Evolutionary conservation across 2,888 invertebrate species (phyloP).

Genomic region (Leptogaster cylindrica): DNA sequence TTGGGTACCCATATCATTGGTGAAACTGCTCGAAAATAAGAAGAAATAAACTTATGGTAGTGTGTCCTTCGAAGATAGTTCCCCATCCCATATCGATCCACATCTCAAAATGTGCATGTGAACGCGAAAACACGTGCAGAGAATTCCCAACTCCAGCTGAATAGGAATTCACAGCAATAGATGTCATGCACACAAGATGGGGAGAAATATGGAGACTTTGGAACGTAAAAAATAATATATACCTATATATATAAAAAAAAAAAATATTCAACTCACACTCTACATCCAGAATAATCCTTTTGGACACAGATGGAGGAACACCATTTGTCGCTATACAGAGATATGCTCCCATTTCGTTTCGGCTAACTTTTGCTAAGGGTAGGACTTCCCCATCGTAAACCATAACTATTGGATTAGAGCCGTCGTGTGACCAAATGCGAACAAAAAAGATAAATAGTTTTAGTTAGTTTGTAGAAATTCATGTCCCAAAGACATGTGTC

Average conservation of each 20-base stretch:
- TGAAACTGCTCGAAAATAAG: conserved; percentile 69
- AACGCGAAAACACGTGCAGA: conserved; percentile 45
- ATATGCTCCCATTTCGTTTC: conserved; percentile 71
- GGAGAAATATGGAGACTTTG: conserved; percentile 18
- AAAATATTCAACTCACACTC: conserved; percentile 70
- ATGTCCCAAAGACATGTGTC: conserved; percentile 48
- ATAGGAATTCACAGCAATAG: conserved; percentile 48
- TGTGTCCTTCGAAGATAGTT: conserved; percentile 54
- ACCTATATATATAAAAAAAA: conserved; percentile 16
- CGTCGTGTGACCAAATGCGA: conserved; percentile 37
- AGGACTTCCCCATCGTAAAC: conserved; percentile 85
- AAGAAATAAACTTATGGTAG: conserved; percentile 37
- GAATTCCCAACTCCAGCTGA: conserved; percentile 43
- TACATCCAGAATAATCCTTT: conserved; percentile 88
- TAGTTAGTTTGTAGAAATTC: conserved; percentile 20
- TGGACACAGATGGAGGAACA: conserved; percentile 89
- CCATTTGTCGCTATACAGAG: conserved; percentile 71
- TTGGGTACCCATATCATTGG: conserved; percentile 96
- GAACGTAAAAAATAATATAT: conserved; percentile 16
- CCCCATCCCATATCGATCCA: conserved; percentile 13
- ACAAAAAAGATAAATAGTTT: conserved; percentile 30
- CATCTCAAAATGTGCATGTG: conserved; percentile 16
- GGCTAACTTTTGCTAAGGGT: conserved; percentile 83
- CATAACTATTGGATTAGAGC: conserved; percentile 67
- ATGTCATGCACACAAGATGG: conserved; percentile 47